A percentile compares a stretch with the other conserved stretches of the same genome.
Conservation (phyloP, 2,797 vertebrate genomes). For the Enteromius mattozi region DNA sequence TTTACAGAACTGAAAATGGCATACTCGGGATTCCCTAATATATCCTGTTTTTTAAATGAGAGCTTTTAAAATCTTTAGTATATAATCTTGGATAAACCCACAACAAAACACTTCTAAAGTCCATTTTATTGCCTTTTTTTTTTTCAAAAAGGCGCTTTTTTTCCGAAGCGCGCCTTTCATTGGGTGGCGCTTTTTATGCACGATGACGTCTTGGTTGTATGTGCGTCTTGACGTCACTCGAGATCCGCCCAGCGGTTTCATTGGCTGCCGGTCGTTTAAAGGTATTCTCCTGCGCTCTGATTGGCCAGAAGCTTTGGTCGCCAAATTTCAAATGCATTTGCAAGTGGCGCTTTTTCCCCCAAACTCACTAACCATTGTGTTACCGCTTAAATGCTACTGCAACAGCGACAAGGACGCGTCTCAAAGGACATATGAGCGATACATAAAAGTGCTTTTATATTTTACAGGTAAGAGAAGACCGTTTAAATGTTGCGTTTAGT, state of each 20-base stretch:
- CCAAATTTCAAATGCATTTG: slow-evolving; percentile 75
- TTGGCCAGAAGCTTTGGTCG: slow-evolving; percentile 72
- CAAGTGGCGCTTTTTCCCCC: slow-evolving; percentile 70
- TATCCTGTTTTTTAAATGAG: not conserved
- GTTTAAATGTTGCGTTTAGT: not conserved
- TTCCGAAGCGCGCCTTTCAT: not conserved
- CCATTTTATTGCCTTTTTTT: not conserved
- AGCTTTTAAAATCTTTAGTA: not conserved
- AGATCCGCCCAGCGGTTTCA: not conserved
- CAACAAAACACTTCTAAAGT: not conserved
- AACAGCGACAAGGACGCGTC: slow-evolving; percentile 2
- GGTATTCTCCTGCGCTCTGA: slow-evolving; percentile 51
- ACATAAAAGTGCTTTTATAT: not conserved
- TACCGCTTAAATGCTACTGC: not conserved
- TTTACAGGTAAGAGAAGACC: slow-evolving; percentile 15
- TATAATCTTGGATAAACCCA: too few species aligned
- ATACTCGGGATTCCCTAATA: not conserved
- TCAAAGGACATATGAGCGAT: not conserved
- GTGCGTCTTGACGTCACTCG: slow-evolving; percentile 32
- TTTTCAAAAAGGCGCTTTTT: slow-evolving; percentile 16
- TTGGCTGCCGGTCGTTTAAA: slow-evolving; percentile 71
- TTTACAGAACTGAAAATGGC: not conserved
- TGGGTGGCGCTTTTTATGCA: slow-evolving; percentile 38
- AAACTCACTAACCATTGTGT: slow-evolving; percentile 35
- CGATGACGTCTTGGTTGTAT: not conserved